phyloP scores from a whole-genome alignment of 2,888 invertebrate genomes.

The Spodoptera littoralis region DNA sequence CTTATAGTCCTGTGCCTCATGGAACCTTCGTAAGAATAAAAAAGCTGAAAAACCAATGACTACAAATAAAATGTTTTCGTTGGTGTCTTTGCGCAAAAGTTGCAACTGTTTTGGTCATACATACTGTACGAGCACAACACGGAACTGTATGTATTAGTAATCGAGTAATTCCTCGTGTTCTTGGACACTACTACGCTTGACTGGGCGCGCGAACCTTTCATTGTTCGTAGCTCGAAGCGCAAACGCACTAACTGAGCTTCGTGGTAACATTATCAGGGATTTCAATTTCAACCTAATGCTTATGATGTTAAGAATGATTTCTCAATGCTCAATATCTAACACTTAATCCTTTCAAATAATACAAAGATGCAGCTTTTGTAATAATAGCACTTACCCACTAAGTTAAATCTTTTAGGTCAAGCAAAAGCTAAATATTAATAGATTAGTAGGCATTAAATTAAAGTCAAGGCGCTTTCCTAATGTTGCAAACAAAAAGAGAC shows the following conservation, averaged over 20 bases:
- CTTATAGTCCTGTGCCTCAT: too few species aligned
- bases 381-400: conserved; percentile 40
- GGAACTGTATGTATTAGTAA: conserved; percentile 68
- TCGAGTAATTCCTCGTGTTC: conserved; percentile 66
- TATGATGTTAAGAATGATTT: conserved; percentile 21
- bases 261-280: background rate
- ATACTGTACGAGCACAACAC: conserved; percentile 56
- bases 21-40: too few species aligned
- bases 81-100: background rate
- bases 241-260: conserved; percentile 36
- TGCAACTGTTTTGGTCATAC: conserved; percentile 22
- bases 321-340: conserved; percentile 1
- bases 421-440: conserved; percentile 40
- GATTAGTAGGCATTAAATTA: conserved; percentile 39
- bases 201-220: conserved; percentile 63
- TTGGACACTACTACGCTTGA: conserved; percentile 61
- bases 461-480: conserved; percentile 44
- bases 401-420: conserved; percentile 48
- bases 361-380: conserved; percentile 32
- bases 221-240: conserved; percentile 43
- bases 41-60: too few species aligned
- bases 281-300: conserved; percentile 17
- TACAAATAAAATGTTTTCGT: too few species aligned
- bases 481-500: conserved; percentile 33
- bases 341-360: conserved; percentile 20